Evolutionary conservation across 2,888 invertebrate genomes (phyloP), one percentile per base, ranked within the genome.

Genomic region (Chesias legatella): DNA sequence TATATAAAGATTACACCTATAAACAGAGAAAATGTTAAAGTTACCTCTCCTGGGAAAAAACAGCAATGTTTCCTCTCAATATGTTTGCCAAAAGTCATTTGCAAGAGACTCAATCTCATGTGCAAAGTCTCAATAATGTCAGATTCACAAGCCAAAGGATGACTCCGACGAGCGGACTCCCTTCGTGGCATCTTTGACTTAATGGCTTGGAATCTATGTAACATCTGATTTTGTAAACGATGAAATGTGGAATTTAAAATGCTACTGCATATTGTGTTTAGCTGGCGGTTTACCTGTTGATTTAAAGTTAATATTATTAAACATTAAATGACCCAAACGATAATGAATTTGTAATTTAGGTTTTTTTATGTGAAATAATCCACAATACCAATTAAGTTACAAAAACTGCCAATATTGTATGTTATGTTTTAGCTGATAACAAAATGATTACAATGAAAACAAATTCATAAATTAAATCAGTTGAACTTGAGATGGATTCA

Each of bases 51-150:
- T 30, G 97, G 96, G 71, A 98, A 97, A 80, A 98, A 98, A 82
- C 97, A 97, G 74, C 96, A 96, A 69, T 97, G 94, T 71, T 95
- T 95, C 61, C 95, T 91, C 75, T 97, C 97, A 71, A 98, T 97
- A 75, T 97, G 97, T 82, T 97, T 97, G 34, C 96, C 96, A 86
- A 97, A 96, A 10, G 96, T 94, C 97, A 97, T 97, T 81, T 96
- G 96, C 48, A 98, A 88, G 41, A 98, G 85, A 36, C 96, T 96
- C 33, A 98, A 90, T 53, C 97, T 91, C 94, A 97, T 98, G 68
- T 97, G 96, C 55, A 97, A 89, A 0, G 97, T 97, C 80, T 97
- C 97, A 67, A 97, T 93, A 30, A 97, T 97, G 78, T 97, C 97
- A 24, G 95, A 95, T 83, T 97, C 97, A 68, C 96, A 94, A 11